Evolutionary conservation across 2,888 invertebrate genomes (phyloP).

Genomic region (Epsilonema sp.): DNA sequence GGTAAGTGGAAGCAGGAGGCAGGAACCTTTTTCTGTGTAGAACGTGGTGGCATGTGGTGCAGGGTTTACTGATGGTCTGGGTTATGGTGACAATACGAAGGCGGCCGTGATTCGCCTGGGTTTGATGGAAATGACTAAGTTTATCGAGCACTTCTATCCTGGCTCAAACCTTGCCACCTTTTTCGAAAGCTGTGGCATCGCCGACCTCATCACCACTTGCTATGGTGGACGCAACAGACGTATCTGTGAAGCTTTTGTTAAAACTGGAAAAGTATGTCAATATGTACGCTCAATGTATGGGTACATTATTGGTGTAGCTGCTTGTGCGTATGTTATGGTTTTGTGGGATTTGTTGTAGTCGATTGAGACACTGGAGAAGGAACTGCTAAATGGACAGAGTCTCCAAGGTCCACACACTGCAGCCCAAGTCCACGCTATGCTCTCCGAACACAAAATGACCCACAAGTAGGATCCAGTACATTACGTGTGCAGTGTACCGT

Average conservation of each 20-base stretch:
- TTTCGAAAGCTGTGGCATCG: conserved; percentile 95
- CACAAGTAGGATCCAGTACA: too few relatives aligned
- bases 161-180: conserved; percentile 76
- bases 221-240: conserved; percentile 89
- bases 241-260: conserved; percentile 83
- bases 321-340: too few relatives aligned
- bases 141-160: conserved; percentile 72
- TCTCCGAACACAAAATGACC: conserved; percentile 62
- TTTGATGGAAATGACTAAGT: conserved; percentile 66
- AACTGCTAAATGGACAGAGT: conserved; percentile 92
- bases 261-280: conserved; percentile 63
- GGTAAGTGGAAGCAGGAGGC: too few relatives aligned
- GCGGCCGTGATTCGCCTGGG: conserved; percentile 93
- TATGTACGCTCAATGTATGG: too few relatives aligned
- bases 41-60: conserved; percentile 97
- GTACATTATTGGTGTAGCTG: too few relatives aligned
- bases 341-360: too few relatives aligned
- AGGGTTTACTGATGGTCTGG: conserved; percentile 87
- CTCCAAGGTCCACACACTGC: conserved; percentile 94
- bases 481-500: too few relatives aligned
- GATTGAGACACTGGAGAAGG: conserved; percentile 31
- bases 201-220: conserved; percentile 93
- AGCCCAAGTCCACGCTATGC: conserved; percentile 83
- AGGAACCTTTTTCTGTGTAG: conserved; percentile 38
- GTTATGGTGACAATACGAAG: conserved; percentile 89